Evolutionary conservation across 2,888 invertebrate genomes (phyloP).

Genomic region (Cerceris ruficornis): DNA sequence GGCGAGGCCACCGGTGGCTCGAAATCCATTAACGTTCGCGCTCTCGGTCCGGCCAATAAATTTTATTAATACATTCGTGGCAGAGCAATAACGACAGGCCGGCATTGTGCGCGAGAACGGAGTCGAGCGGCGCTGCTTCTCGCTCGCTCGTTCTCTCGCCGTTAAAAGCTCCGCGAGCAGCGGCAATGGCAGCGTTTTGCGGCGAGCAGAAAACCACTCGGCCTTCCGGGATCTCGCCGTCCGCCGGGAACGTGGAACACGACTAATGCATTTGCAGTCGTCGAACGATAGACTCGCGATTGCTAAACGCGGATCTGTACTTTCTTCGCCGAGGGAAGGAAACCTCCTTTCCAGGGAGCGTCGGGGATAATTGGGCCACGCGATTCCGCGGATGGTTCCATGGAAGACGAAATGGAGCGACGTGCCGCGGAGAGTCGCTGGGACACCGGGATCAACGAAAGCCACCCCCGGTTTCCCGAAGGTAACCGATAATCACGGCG

Average conservation of each 20-base stretch:
- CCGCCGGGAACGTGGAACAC: constrained; percentile 56
- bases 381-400: neutral
- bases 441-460: too few relatives aligned
- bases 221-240: constrained; percentile 72
- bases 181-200: constrained; percentile 72
- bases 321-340: constrained; percentile 27
- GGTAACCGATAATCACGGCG: too few relatives aligned
- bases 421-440: too few relatives aligned
- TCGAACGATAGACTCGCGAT: constrained; percentile 59
- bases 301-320: constrained; percentile 57
- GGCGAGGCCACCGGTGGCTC: constrained; percentile 70
- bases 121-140: constrained; percentile 20
- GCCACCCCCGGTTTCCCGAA: too few relatives aligned
- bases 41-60: constrained; percentile 76
- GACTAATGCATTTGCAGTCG: constrained; percentile 65
- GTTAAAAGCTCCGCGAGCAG: constrained; percentile 69
- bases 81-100: constrained; percentile 74
- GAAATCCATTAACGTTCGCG: constrained; percentile 78
- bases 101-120: constrained; percentile 60
- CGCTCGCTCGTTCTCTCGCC: constrained; percentile 31
- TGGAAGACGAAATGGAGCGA: too few relatives aligned
- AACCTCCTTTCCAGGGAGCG: constrained; percentile 25
- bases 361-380: constrained; percentile 15
- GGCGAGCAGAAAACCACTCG: constrained; percentile 63
- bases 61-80: constrained; percentile 79